Conservation (phyloP, 2,888 invertebrate genomes). For the Sympetrum striolatum region DNA sequence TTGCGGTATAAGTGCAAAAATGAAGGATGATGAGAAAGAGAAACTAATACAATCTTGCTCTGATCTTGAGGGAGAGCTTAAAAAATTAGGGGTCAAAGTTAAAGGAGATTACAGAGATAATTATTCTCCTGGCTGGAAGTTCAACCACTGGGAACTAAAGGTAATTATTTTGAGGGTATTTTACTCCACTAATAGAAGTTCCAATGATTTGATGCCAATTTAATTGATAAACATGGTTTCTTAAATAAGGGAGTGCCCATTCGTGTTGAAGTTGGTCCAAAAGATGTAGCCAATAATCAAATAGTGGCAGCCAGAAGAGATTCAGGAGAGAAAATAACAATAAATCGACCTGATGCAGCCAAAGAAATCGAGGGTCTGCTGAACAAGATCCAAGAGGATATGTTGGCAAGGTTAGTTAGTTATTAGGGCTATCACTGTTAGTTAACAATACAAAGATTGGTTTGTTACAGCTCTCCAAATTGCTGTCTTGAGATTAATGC, state of each 20-base stretch:
- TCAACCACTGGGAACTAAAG: conserved; percentile 96
- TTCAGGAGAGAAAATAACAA: conserved; percentile 79
- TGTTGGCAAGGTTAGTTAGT: conserved; percentile 7
- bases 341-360: conserved; percentile 59
- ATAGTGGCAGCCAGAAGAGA: conserved; percentile 90
- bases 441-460: not conserved
- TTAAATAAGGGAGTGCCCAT: conserved; percentile 85
- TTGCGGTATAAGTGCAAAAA: conserved; percentile 90
- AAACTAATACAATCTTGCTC: conserved; percentile 74
- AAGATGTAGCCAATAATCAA: conserved; percentile 86
- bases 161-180: conserved; percentile 57
- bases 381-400: conserved; percentile 14
- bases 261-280: conserved; percentile 93
- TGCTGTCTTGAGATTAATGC: too few relatives aligned
- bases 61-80: conserved; percentile 70
- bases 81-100: conserved; percentile 71
- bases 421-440: not conserved
- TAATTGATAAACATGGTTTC: not conserved
- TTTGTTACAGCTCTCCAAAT: too few relatives aligned
- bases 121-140: conserved; percentile 99
- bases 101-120: conserved; percentile 91
- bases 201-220: not conserved
- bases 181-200: not conserved
- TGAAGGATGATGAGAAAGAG: conserved; percentile 74
- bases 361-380: not conserved